Percentiles rank a stretch among this genome's conserved stretches.
Conservation (phyloP, 2,888 invertebrate genomes). For the Caprella mutica region DNA sequence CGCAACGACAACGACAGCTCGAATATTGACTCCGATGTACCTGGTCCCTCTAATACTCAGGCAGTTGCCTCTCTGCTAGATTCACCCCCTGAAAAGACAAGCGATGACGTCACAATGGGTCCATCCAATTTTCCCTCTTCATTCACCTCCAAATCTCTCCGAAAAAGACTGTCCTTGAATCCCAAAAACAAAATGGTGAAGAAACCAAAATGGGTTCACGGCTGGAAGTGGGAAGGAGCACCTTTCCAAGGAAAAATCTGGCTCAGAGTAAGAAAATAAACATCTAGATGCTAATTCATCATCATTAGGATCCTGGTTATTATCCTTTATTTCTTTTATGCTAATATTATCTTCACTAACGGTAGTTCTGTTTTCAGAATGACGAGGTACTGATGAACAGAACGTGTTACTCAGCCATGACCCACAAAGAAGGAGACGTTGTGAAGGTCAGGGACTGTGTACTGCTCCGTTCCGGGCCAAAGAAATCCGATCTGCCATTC, state of each 20-base stretch:
- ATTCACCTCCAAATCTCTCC: slow-evolving; percentile 11
- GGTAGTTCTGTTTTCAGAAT: slow-evolving; percentile 48
- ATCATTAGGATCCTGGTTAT: background rate
- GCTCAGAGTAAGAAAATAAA: slow-evolving; percentile 59
- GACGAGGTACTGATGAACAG: slow-evolving; percentile 62
- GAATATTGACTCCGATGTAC: slow-evolving; percentile 26
- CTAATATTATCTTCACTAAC: background rate
- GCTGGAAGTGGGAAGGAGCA: slow-evolving; percentile 83
- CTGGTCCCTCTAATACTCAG: slow-evolving; percentile 1
- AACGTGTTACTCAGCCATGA: slow-evolving; percentile 80
- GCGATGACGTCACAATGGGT: slow-evolving; percentile 10
- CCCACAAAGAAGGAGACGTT: slow-evolving; percentile 76
- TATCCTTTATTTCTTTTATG: background rate
- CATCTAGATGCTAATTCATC: background rate
- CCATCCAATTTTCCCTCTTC: slow-evolving; percentile 12
- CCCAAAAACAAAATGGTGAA: slow-evolving; percentile 19
- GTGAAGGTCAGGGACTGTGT: slow-evolving; percentile 83
- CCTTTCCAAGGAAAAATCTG: slow-evolving; percentile 71
- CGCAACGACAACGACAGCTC: slow-evolving; percentile 29
- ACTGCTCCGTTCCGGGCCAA: slow-evolving; percentile 69
- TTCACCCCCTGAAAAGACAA: slow-evolving; percentile 3
- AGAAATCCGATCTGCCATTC: slow-evolving; percentile 76
- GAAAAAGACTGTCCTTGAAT: slow-evolving; percentile 14
- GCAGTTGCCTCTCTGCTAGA: background rate
- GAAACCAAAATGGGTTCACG: slow-evolving; percentile 50